Conservation (phyloP, 2,888 invertebrate species). For the Lepidonotus clava region DNA sequence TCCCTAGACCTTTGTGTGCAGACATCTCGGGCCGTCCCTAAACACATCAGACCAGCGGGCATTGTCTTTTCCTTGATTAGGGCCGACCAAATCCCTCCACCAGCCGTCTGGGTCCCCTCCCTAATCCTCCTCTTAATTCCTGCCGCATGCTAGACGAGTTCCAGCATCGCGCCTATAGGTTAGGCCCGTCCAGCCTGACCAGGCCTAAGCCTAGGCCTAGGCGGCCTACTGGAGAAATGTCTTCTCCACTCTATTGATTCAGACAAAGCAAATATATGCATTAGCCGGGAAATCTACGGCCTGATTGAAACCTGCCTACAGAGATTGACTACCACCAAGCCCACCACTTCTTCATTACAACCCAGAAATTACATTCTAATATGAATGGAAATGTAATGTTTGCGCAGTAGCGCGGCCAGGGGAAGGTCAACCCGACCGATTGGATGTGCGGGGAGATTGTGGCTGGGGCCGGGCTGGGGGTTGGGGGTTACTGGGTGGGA, state of each 20-base stretch:
- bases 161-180: too few relatives aligned
- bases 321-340: background rate
- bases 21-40: too few relatives aligned
- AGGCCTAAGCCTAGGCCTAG: too few relatives aligned
- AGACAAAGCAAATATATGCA: constrained; percentile 46
- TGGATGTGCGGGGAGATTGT: too few relatives aligned
- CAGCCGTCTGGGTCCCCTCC: constrained; percentile 16
- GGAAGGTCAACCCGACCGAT: background rate
- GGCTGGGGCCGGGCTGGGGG: background rate
- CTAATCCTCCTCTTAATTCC: constrained; percentile 4
- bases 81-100: background rate
- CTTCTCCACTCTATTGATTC: constrained; percentile 40
- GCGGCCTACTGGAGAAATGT: too few relatives aligned
- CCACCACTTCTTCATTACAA: constrained; percentile 22
- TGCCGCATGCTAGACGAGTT: too few relatives aligned
- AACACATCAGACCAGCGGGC: too few relatives aligned
- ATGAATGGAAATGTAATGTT: constrained; percentile 48
- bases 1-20: too few relatives aligned
- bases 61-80: constrained; percentile 9
- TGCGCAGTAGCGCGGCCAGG: background rate
- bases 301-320: constrained; percentile 16
- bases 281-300: background rate
- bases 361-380: constrained; percentile 53
- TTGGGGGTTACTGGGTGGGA: background rate
- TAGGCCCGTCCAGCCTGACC: too few relatives aligned